Base-by-base conservation (phyloP, 2,888 invertebrate genomes). In the Spatulosminthurus flaviceps region DNA sequence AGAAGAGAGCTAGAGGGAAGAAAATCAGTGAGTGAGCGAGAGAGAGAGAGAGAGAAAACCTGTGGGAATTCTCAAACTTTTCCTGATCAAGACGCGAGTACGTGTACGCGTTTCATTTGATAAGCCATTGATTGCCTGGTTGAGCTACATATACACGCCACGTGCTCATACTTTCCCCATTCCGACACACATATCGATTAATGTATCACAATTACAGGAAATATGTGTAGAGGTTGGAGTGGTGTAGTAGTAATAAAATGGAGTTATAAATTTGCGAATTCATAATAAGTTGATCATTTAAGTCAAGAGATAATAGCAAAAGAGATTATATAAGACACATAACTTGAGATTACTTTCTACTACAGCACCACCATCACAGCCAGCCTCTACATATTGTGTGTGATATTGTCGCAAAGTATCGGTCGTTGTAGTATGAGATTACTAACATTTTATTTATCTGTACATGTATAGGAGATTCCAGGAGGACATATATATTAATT, bases 251-350 rank as follows among this genome's bases (percentile, higher is more conserved):
- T 64, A 21, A 64, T 64, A 64, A 64, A 64, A 64, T 26, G 26
- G 28, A 28, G 24, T 26, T 67, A 26, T 67, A 64, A 64, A 64
- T 67, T 67, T 28, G 28, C 29, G 24, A 67, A 67, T 67, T 67
- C 67, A 26, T 67, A 67, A 67, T 67, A 67, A 67, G 67, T n/a
- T 64, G 51, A 51, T 51, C 51, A 51, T 51, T 51, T 51, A 51
- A 51, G 51, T 51, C 51, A 51, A 51, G 19, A 19, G 51, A 51
- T 51, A 51, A n/a, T 51, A 51, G 51, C 51, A 16, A n/a, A n/a
- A 51, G 51, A 51, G 51, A 51, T 51, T 51, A 51, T 51, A 51
- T 2, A 51, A 51, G 51, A 51, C 51, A 51, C 51, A 51, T 51
- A 51, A 51, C 51, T 51, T 51, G 51, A 16, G n/a, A 51, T 51